Base-by-base conservation (phyloP, 2,113 vertebrate genomes). In the Phrynosoma blainvillii region DNA sequence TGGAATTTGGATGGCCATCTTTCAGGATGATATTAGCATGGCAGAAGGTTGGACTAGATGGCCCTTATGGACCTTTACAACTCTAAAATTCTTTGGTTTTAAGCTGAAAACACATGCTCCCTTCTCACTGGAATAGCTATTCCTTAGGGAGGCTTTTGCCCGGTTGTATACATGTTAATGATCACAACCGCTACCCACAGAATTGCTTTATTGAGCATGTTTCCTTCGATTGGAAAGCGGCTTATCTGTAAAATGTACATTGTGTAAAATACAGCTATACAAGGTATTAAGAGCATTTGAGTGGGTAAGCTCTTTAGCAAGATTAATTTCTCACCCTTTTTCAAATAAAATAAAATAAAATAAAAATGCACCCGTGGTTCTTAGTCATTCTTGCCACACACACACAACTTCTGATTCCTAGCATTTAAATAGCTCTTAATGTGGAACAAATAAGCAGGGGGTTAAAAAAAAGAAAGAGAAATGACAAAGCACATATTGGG, bases 271-370 rank as follows among this genome's bases (percentile, higher is more conserved):
- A 20, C 66, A 86, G 77, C 25, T 32, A 30, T 21, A 65, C 79
- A 85, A 59, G 78, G 82, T 89, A 70, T 90, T 84, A 88, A 73
- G 10, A 75, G 79, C 47, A 47, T 71, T 87, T 56, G 32, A 78
- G 87, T 88, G 85, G 56, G 47, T 42, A 79, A 93, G 23, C 65
- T 90, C 76, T 89, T 93, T 25, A 89, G 88, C 21, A 83, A 91
- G 90, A 91, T 65, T 65, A 0, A 40, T 88, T 81, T 92, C 87
- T 56, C 30, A 73, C 71, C 16, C 71, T 32, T 75, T 40, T 75
- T 36, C 83, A 13, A 14, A 59, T 13, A 62, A 62, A 12, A 59
- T 9, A 12, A 47, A 47, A 47, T 47, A 47, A 5, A 47, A 36
- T 62, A 91, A 52, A 84, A 91, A 1, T 87, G 87, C 83, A 32